Conservation (phyloP, 2,113 vertebrate genomes). For the Hypanus sabinus region DNA sequence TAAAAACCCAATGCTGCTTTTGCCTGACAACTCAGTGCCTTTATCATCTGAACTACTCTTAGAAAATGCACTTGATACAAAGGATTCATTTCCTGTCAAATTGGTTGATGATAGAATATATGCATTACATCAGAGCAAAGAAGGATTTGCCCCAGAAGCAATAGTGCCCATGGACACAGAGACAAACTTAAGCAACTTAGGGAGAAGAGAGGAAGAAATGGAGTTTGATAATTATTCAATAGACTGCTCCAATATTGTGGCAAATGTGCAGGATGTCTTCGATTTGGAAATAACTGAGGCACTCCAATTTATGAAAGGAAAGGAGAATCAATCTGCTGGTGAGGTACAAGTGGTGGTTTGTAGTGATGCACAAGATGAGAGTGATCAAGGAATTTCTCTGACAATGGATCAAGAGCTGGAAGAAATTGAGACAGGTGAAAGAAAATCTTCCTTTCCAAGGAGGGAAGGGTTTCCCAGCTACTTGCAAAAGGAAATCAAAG, state of each 20-base stretch:
- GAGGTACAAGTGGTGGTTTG: background rate
- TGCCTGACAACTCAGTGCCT: background rate
- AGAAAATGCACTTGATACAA: background rate
- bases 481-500: background rate
- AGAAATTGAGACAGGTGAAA: background rate
- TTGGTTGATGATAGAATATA: background rate
- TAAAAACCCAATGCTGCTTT: background rate
- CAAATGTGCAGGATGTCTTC: too few relatives aligned
- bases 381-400: background rate
- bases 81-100: background rate
- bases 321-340: background rate
- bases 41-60: background rate
- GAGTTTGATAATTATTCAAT: background rate
- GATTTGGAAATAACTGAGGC: background rate
- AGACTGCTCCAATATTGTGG: background rate
- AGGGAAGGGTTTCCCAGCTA: background rate
- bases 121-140: background rate
- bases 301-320: background rate
- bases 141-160: background rate
- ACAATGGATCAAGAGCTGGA: background rate
- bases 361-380: background rate
- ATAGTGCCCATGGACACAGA: background rate
- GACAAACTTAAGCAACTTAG: too few relatives aligned
- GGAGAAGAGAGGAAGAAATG: background rate
- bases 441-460: background rate